These are phyloP conservation scores for Dorcus hopei DNA, from an alignment of 2,888 invertebrate genomes.

Conservation along the genomic window DNA sequence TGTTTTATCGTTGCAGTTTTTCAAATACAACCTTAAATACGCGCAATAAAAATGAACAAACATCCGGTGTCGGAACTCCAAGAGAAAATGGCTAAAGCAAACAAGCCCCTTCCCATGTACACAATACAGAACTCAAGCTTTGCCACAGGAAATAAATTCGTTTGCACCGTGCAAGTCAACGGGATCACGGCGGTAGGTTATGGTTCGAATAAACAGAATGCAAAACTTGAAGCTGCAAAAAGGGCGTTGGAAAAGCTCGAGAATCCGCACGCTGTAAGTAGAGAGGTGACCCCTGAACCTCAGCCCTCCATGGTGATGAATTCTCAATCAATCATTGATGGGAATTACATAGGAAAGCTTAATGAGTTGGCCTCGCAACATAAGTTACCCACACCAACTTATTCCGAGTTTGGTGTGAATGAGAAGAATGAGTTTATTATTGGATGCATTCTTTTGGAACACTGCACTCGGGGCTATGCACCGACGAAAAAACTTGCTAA, in stretches of 20 bases:
- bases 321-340: constrained; percentile 27
- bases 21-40: too few relatives aligned
- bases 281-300: not conserved
- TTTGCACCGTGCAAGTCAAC: constrained; percentile 41
- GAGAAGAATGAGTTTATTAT: not conserved
- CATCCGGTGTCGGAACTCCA: constrained; percentile 50
- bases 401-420: not conserved
- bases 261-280: not conserved
- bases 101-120: constrained; percentile 42
- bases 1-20: too few relatives aligned
- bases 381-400: not conserved
- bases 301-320: not conserved
- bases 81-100: constrained; percentile 47
- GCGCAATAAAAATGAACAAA: too few relatives aligned
- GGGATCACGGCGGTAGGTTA: constrained; percentile 38
- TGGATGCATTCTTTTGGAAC: not conserved
- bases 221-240: constrained; percentile 48
- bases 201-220: constrained; percentile 48
- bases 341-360: not conserved
- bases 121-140: constrained; percentile 6
- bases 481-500: not conserved
- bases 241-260: constrained; percentile 35
- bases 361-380: not conserved
- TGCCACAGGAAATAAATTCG: constrained; percentile 29
- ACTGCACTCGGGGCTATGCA: not conserved